Evolutionary conservation across 2,888 invertebrate species (phyloP), one percentile per base, ranked within the genome.

Genomic region (Pardosa pseudoannulata): DNA sequence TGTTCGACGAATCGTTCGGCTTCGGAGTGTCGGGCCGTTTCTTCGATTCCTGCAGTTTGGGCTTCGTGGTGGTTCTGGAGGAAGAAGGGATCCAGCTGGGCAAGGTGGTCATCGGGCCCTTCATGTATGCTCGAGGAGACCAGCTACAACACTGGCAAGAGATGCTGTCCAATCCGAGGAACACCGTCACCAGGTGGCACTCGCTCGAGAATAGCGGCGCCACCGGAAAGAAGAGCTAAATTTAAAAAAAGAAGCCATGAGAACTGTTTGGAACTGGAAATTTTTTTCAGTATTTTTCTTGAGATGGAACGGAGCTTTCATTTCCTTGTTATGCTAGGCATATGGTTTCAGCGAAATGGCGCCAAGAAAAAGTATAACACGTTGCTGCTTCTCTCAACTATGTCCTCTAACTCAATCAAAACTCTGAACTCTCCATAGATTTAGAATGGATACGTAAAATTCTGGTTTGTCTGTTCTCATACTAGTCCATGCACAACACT

Each of bases 61-160:
- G 89, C 13, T 80, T 91, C 64, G 88, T 90, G 6, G 79, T 91
- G 27, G 89, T 90, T 89, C 16, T 82, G 85, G 28, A 87, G 70
- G 70, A 81, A 81, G 36, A 70, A 16, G 64, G 82, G 70, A 27
- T 88, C 80, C 79, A 29, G 76, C 90, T 90, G 50, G 91, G 91
- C 11, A 88, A 89, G 50, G 89, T 91, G 31, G 89, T 89, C 27
- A 83, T 91, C 28, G 91, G 91, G 2, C 90, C 91, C 1, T 91
- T 91, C 88, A 90, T 91, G 91, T 91, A 90, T 85, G 90, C 91
- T 1, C 90, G 91, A 0, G 91, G 91, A 0, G 90, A 90, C 56
- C 90, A 90, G 67, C 89, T 91, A 16, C 88, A 90, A 11, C 91
- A 91, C 81, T 91, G 91, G 91, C 91, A 91, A 88, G 91, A 91